Conservation (phyloP, 2,888 invertebrate species). For the Carabus problematicus region DNA sequence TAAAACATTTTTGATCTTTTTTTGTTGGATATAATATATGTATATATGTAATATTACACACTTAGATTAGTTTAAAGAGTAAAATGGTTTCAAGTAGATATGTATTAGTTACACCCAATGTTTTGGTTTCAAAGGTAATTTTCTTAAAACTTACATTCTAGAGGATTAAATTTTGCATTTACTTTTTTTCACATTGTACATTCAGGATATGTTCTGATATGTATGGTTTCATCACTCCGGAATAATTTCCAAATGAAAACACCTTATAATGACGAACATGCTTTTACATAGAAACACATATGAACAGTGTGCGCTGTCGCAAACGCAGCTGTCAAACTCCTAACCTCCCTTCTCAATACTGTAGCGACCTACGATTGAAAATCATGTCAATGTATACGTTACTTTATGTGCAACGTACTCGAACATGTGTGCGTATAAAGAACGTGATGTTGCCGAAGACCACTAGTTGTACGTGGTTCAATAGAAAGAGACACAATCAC, state of each 20-base stretch:
- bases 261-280: constrained; percentile 27
- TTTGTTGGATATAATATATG: constrained; percentile 23
- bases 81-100: constrained; percentile 31
- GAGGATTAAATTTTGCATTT: constrained; percentile 33
- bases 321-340: no score
- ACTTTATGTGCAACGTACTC: no score
- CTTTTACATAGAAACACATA: no score
- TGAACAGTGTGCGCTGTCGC: no score
- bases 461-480: no score
- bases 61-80: constrained; percentile 25
- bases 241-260: constrained; percentile 34
- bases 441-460: no score
- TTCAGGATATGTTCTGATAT: constrained; percentile 43
- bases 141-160: constrained; percentile 33
- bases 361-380: no score
- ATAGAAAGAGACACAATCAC: constrained; percentile 42
- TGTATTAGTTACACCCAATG: constrained; percentile 41
- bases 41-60: constrained; percentile 32
- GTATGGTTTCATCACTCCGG: constrained; percentile 43
- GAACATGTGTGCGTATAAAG: no score
- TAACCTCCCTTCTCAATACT: no score
- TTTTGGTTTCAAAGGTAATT: constrained; percentile 23
- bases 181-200: constrained; percentile 40
- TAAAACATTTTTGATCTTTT: constrained; percentile 33
- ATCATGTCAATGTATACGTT: no score